Conservation (phyloP, 1,140 invertebrate genomes). For the Habropoda laboriosa region DNA sequence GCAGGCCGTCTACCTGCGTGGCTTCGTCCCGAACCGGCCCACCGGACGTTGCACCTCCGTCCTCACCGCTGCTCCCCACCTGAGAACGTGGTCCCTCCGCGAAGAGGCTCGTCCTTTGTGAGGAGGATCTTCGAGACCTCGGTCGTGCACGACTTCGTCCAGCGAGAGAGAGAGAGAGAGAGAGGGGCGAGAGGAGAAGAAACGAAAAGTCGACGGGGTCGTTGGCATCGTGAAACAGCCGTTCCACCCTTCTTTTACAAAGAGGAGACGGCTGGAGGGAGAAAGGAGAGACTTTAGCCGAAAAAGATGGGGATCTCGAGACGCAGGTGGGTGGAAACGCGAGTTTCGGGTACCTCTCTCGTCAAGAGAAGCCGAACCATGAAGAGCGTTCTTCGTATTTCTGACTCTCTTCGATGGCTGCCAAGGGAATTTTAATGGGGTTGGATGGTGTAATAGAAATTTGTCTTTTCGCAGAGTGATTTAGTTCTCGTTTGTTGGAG, state of each 20-base stretch:
- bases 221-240: constrained; percentile 52
- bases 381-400: background rate
- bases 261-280: background rate
- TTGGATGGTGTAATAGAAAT: no score
- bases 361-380: background rate
- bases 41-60: constrained; percentile 21
- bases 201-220: constrained; percentile 46
- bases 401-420: background rate
- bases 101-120: constrained; percentile 46
- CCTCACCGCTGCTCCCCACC: no score
- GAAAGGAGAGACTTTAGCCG: background rate
- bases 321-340: constrained; percentile 31
- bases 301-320: constrained; percentile 32
- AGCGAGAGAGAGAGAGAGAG: background rate
- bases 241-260: constrained; percentile 43
- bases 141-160: constrained; percentile 44
- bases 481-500: background rate
- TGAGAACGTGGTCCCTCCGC: background rate
- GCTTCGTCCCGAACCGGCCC: background rate
- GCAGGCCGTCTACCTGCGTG: constrained; percentile 47
- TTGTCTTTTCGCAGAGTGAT: no score
- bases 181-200: background rate
- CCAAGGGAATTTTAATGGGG: background rate
- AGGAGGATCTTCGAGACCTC: constrained; percentile 51
- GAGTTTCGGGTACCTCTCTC: constrained; percentile 8